Evolutionary conservation across 2,113 vertebrate species (phyloP), one percentile per base, ranked within the genome.

Genomic region (Syrrhaptes paradoxus): DNA sequence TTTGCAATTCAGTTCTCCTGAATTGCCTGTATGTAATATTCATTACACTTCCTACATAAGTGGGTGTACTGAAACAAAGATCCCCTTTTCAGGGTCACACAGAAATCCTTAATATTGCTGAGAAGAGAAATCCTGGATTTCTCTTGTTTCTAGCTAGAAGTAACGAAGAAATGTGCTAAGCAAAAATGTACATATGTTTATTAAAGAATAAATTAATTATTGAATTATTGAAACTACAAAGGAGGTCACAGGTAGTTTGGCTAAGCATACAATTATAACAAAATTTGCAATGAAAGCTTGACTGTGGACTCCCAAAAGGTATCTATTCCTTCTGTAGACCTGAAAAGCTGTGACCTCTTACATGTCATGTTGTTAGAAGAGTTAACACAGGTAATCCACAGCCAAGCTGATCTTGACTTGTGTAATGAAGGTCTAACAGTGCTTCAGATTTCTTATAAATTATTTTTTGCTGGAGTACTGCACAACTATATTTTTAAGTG

Each of bases 341-440:
- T 51, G 21, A 20, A 74, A 82, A 78, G 6, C 4, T 61, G 20
- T 5, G 4, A 43, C 21, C 6, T 86, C 6, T 70, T 59, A 29
- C 4, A 19, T 0, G 2, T 63, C 34, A 20, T 12, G 6, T 14
- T 6, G 17, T 70, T 34, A 65, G 21, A 77, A 85, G 13, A 78
- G 45, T 65, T 81, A 65, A 29, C 8, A 22, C 1, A 1, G 5
- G 29, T 70, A 55, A 78, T 70, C 29, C 18, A 51, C 43, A 86
- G 13, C 6, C 32, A 65, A 41, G 4, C 2, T n/a, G 34, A 51
- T 29, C 18, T 34, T 46, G 29, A 45, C 0, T 0, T 9, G 9
- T 7, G 6, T 73, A 73, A 68, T n/a, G 10, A 29, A 70, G 13
- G 18, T 29, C 18, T 65, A 65, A 46, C 31, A 71, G 8, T 66